These are phyloP conservation scores for Aphaenogaster rudis DNA, from an alignment of 1,140 invertebrate species.

Conservation along the genomic window DNA sequence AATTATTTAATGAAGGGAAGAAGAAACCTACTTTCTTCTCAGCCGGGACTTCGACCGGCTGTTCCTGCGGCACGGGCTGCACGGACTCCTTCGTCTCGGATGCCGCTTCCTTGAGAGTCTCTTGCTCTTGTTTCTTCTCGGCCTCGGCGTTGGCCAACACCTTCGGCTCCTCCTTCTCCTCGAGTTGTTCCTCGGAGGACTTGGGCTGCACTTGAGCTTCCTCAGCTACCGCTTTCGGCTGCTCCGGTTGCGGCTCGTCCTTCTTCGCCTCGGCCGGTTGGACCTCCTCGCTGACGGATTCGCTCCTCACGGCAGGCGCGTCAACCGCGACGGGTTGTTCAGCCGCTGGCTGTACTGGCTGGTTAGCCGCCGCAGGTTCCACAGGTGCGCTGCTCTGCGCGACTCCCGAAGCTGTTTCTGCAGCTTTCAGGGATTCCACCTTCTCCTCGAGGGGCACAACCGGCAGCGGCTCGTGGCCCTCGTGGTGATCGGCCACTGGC, in stretches of 20 bases:
- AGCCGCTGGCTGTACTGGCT: not conserved
- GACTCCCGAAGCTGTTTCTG: not conserved
- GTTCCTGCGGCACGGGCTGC: conserved; percentile 51
- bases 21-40: conserved; percentile 69
- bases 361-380: not conserved
- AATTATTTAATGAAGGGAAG: conserved; percentile 2
- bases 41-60: conserved; percentile 9
- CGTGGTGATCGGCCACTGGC: conserved; percentile 80
- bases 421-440: conserved; percentile 2
- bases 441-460: conserved; percentile 71
- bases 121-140: conserved; percentile 62
- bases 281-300: conserved; percentile 4
- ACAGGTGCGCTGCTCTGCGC: not conserved
- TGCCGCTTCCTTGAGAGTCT: conserved; percentile 71
- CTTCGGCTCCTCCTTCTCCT: conserved; percentile 58
- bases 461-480: conserved; percentile 44
- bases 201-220: conserved; percentile 32
- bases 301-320: not conserved
- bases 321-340: conserved; percentile 16
- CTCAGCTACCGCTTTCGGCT: not conserved
- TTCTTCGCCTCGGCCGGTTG: conserved; percentile 69
- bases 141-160: not conserved
- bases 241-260: conserved; percentile 60
- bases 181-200: conserved; percentile 51
- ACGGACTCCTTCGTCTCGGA: conserved; percentile 67